Evolutionary conservation across 1,140 invertebrate species (phyloP).

Genomic region (Hormaphis cornu): DNA sequence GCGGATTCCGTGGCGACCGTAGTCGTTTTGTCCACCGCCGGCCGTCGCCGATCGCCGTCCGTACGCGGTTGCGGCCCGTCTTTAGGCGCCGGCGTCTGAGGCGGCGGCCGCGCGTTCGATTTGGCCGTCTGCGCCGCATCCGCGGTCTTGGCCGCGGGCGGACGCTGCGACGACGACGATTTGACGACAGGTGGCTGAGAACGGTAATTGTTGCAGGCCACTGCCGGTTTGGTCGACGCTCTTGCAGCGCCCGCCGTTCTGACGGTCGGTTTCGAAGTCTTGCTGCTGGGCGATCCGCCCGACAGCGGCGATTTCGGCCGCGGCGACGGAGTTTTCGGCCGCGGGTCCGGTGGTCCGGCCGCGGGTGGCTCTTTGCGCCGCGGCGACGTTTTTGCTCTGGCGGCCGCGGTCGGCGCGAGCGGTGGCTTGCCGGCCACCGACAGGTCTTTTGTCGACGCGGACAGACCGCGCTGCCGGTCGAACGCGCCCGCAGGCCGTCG

Average conservation of each 20-base stretch:
- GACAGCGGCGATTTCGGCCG: not conserved
- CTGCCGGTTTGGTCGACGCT: not conserved
- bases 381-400: not conserved
- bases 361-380: not conserved
- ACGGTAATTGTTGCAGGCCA: not conserved
- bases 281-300: not conserved
- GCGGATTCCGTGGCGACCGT: not conserved
- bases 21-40: not conserved
- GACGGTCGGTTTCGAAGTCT: not conserved
- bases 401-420: not conserved
- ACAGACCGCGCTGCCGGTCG: not conserved
- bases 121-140: not conserved
- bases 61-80: not conserved
- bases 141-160: not conserved
- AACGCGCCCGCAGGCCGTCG: not conserved
- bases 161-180: not conserved
- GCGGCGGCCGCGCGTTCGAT: not conserved
- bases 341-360: not conserved
- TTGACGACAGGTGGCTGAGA: not conserved
- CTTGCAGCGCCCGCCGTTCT: not conserved
- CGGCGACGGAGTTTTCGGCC: not conserved
- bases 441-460: slow-evolving; percentile 3
- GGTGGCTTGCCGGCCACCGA: not conserved
- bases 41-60: not conserved
- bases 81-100: not conserved